These are phyloP conservation scores for Uloborus diversus DNA, from an alignment of 1,140 invertebrate species.

Conservation along the genomic window DNA sequence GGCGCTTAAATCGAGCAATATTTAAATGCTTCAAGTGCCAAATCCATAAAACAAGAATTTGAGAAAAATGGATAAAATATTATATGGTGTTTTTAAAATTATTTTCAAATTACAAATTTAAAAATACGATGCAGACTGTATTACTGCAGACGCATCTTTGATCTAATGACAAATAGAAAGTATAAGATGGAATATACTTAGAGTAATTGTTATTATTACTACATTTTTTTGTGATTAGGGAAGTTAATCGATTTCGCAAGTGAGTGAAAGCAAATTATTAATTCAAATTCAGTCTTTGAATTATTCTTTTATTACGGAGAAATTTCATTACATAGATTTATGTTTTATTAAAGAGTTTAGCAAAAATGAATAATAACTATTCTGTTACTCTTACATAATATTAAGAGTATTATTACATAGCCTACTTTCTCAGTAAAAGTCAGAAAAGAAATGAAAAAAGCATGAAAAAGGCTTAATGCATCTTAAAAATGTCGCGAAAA, in stretches of 20 bases:
- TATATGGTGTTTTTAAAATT: slow-evolving; percentile 1
- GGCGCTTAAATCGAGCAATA: too few species aligned
- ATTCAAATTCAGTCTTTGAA: background rate
- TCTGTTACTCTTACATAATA: slow-evolving; percentile 1
- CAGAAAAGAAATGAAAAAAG: background rate
- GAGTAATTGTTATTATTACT: background rate
- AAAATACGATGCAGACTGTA: background rate
- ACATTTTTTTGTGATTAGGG: slow-evolving; percentile 1
- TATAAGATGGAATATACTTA: slow-evolving; percentile 3
- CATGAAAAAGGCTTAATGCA: too few species aligned
- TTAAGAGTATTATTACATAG: background rate
- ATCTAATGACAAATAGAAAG: slow-evolving; percentile 9
- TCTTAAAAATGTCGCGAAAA: too few species aligned
- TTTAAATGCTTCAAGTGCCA: too few species aligned
- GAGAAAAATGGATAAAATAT: background rate
- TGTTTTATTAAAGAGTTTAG: slow-evolving; percentile 8
- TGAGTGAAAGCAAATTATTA: slow-evolving; percentile 7
- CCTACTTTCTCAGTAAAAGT: background rate
- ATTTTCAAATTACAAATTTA: background rate
- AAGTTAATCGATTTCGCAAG: slow-evolving; percentile 5
- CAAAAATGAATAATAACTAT: slow-evolving; percentile 9
- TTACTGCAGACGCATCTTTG: background rate
- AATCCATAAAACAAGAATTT: slow-evolving; percentile 3
- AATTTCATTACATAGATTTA: background rate
- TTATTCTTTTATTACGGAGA: background rate